Evolutionary conservation across 1,140 invertebrate genomes (phyloP).

Genomic region (Belonocnema kinseyi): DNA sequence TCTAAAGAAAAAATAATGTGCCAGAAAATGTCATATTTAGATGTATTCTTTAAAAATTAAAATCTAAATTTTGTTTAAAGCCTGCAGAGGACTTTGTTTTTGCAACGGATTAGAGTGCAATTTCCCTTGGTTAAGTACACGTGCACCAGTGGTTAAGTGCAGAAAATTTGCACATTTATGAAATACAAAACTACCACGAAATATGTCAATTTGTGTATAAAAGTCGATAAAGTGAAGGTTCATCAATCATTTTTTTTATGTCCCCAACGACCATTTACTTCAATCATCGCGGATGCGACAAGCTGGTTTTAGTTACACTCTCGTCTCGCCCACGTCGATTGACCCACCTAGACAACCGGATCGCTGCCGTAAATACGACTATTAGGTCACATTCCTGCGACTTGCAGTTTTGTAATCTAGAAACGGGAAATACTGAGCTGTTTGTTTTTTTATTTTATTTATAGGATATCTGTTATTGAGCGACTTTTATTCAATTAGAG

Average conservation of each 20-base stretch:
- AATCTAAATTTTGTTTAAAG: too few relatives aligned
- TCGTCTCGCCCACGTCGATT: conserved; percentile 41
- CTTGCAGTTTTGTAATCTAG: conserved; percentile 7
- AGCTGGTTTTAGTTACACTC: conserved; percentile 43
- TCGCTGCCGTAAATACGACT: conserved; percentile 42
- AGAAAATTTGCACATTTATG: background rate
- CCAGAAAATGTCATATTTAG: too few relatives aligned
- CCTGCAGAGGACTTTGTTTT: too few relatives aligned
- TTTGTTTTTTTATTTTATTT: background rate
- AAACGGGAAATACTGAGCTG: conserved; percentile 15
- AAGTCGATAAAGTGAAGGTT: background rate
- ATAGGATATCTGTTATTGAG: too few relatives aligned
- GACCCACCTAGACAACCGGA: conserved; percentile 37
- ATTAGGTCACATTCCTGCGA: conserved; percentile 30
- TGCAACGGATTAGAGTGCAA: too few relatives aligned
- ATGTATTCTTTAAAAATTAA: too few relatives aligned
- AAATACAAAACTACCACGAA: background rate
- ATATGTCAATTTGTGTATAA: background rate
- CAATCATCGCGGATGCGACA: conserved; percentile 38
- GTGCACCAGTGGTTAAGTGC: too few relatives aligned
- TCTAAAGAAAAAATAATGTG: too few relatives aligned
- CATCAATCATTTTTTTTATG: background rate
- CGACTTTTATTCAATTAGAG: too few relatives aligned
- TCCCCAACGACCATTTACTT: conserved; percentile 5
- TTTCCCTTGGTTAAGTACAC: too few relatives aligned